Percentiles rank a stretch among this genome's conserved stretches.
Conservation (phyloP, 1,140 invertebrate genomes). For the Tetragnatha versicolor region DNA sequence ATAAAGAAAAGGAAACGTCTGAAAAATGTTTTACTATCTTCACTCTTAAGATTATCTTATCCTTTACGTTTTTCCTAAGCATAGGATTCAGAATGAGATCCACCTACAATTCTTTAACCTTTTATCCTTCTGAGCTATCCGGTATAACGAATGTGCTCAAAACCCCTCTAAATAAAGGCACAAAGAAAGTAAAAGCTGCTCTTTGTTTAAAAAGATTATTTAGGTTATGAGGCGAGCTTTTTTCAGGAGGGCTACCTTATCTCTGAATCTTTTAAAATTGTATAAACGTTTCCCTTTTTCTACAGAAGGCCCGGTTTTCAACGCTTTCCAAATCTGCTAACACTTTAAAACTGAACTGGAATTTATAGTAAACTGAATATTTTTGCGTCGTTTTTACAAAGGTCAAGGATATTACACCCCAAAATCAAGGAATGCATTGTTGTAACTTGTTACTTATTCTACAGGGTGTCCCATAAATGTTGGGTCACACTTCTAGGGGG, state of each 20-base stretch:
- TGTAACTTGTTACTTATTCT: no score
- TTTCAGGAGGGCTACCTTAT: background rate
- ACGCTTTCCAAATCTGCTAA: background rate
- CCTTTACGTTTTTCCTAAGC: no score
- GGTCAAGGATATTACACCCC: no score
- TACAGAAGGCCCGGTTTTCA: slow-evolving; percentile 3
- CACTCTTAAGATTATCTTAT: no score
- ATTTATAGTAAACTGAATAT: slow-evolving; percentile 21
- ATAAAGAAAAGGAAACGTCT: no score
- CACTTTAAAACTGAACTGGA: background rate
- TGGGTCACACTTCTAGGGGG: no score
- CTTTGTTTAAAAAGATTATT: background rate
- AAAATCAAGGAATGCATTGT: no score
- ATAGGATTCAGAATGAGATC: no score
- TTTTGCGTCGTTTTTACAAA: no score
- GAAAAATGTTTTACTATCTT: no score
- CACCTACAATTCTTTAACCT: background rate
- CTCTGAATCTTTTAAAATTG: background rate
- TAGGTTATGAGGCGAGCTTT: background rate
- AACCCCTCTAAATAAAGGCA: background rate
- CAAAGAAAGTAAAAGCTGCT: background rate
- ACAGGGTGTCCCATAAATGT: no score
- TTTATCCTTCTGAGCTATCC: background rate
- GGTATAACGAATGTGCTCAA: background rate
- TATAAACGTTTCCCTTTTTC: background rate